These are phyloP conservation scores for Heliconius eleuchia DNA, from an alignment of 1,140 invertebrate species.

Conservation along the genomic window DNA sequence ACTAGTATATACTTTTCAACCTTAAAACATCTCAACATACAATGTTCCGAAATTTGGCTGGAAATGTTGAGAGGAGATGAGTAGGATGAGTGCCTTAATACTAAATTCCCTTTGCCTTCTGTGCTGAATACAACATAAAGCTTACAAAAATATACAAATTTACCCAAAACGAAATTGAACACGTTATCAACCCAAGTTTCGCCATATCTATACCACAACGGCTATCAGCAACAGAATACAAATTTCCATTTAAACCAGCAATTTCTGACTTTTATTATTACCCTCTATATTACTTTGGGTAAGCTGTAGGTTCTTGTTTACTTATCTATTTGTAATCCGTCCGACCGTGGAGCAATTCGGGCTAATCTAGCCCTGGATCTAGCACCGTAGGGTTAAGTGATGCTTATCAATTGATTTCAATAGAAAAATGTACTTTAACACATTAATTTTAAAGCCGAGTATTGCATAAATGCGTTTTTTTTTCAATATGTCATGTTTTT, in stretches of 20 bases:
- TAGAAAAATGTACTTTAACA: not conserved
- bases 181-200: too few species aligned
- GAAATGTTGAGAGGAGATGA: too few species aligned
- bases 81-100: too few species aligned
- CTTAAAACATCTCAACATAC: too few species aligned
- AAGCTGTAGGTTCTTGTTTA: conserved; percentile 6
- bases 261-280: not conserved
- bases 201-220: too few species aligned
- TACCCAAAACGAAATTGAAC: too few species aligned
- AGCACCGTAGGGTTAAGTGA: not conserved
- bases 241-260: conserved; percentile 4
- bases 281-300: not conserved
- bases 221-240: not conserved
- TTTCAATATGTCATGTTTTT: not conserved
- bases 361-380: not conserved
- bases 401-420: not conserved
- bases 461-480: not conserved
- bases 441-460: not conserved
- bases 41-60: too few species aligned
- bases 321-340: conserved; percentile 22
- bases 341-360: conserved; percentile 5
- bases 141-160: too few species aligned
- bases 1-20: too few species aligned
- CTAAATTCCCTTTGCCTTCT: too few species aligned
- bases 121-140: too few species aligned